These are phyloP conservation scores for Sebastes kiyomatsui DNA, from an alignment of 2,797 vertebrate species.

Conservation along the genomic window DNA sequence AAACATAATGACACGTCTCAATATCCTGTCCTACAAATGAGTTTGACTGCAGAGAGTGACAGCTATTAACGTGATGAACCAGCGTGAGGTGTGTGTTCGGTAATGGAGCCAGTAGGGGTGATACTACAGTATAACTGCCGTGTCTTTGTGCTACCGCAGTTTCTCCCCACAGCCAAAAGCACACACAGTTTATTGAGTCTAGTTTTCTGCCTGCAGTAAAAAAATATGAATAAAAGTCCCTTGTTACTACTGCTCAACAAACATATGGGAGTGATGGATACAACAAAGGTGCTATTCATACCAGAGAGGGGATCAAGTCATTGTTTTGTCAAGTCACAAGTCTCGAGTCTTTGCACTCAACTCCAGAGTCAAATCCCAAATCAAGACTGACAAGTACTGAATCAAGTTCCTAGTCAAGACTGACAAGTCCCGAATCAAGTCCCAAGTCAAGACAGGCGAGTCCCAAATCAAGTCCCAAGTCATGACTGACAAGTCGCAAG, in stretches of 20 bases:
- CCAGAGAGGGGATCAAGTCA: neutral
- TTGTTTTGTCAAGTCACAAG: neutral
- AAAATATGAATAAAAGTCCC: neutral
- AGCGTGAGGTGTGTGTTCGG: neutral
- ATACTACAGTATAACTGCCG: neutral
- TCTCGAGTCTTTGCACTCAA: too few relatives aligned
- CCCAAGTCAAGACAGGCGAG: too few relatives aligned
- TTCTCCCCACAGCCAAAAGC: slow-evolving; percentile 1
- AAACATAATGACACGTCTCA: slow-evolving; percentile 19
- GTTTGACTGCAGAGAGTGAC: slow-evolving; percentile 12
- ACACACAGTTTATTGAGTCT: neutral
- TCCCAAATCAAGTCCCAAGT: too few relatives aligned
- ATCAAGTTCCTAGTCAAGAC: too few relatives aligned
- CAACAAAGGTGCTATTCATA: neutral
- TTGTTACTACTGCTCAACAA: neutral
- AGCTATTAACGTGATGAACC: slow-evolving; percentile 13
- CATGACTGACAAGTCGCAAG: too few relatives aligned
- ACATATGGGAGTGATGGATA: neutral
- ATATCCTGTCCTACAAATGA: slow-evolving; percentile 14
- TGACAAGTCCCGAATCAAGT: too few relatives aligned
- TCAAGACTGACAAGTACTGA: too few relatives aligned
- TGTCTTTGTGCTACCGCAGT: neutral
- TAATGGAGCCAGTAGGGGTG: slow-evolving; percentile 26
- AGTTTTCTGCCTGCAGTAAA: neutral
- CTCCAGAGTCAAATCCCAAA: too few relatives aligned